Conservation (phyloP, 92 coral and sea anemone genomes). For the Epizoanthus scotinus region DNA sequence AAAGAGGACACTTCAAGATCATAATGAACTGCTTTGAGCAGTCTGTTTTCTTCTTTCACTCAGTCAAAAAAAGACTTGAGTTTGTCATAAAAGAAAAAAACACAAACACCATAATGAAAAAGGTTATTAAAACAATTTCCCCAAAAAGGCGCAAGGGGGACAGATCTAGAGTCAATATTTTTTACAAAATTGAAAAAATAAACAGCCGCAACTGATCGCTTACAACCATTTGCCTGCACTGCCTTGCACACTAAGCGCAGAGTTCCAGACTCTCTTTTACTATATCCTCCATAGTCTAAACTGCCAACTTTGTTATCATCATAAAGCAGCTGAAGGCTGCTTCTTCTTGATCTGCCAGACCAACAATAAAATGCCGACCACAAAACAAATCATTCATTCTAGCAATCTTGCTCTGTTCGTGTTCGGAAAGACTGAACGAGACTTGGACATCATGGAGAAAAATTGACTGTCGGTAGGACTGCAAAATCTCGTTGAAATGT, state of each 20-base stretch:
- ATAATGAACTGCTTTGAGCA: not conserved
- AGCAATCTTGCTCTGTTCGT: slow-evolving; percentile 8
- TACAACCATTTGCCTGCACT: slow-evolving; percentile 23
- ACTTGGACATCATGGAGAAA: slow-evolving; percentile 11
- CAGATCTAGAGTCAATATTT: slow-evolving; percentile 3
- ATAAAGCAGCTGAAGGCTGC: slow-evolving; percentile 32
- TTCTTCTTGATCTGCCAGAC: slow-evolving; percentile 46
- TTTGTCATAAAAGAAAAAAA: no score
- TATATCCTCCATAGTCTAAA: slow-evolving; percentile 10
- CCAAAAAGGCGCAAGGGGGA: slow-evolving; percentile 38
- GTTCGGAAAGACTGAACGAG: slow-evolving; percentile 2
- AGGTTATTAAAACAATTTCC: slow-evolving; percentile 37
- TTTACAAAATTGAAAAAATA: slow-evolving; percentile 20
- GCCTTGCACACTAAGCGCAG: slow-evolving; percentile 26
- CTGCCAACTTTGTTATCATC: slow-evolving; percentile 38
- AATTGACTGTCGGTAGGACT: slow-evolving; percentile 14
- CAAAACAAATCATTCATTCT: no score
- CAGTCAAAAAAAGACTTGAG: no score
- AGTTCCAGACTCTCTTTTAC: slow-evolving; percentile 41
- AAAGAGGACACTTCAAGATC: slow-evolving; percentile 24
- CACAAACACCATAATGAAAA: no score
- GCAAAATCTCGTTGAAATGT: no score
- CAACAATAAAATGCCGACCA: slow-evolving; percentile 46
- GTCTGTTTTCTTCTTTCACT: no score
- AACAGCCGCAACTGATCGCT: slow-evolving; percentile 27